phyloP scores from a whole-genome alignment of 2,888 invertebrate genomes.

The Tipula vernalis region DNA sequence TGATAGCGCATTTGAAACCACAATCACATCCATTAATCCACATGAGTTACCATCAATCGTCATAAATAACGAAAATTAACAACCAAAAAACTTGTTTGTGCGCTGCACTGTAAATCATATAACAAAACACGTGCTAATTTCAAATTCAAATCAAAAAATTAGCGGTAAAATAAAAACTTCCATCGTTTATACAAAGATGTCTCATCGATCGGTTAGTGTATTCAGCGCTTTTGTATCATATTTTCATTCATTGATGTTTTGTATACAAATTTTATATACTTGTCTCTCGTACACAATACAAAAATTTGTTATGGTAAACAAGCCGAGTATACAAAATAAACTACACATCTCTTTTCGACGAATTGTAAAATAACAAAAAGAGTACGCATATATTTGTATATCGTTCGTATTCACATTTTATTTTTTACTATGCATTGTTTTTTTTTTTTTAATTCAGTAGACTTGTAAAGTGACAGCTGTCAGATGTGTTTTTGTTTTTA shows the following conservation, averaged over 20 bases:
- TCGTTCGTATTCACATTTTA: not conserved
- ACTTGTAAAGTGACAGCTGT: not conserved
- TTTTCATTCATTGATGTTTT: not conserved
- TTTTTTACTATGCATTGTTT: not conserved
- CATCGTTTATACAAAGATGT: not conserved
- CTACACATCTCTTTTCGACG: not conserved
- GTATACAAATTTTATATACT: not conserved
- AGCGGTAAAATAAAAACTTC: not conserved
- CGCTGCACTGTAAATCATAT: too few relatives aligned
- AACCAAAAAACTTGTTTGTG: too few relatives aligned
- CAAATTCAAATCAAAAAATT: not conserved
- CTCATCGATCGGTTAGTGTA: not conserved
- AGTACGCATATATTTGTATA: not conserved
- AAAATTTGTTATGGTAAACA: not conserved
- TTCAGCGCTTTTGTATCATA: not conserved
- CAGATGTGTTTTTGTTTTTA: not conserved
- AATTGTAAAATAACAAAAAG: not conserved
- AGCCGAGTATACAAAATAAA: not conserved
- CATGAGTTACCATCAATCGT: too few relatives aligned
- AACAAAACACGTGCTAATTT: too few relatives aligned
- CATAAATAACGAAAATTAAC: too few relatives aligned
- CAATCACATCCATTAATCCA: too few relatives aligned
- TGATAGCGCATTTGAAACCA: too few relatives aligned
- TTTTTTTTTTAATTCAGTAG: not conserved
- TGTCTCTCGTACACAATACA: not conserved